A percentile compares a stretch with the other conserved stretches of the same genome.
phyloP scores from a whole-genome alignment of 2,113 vertebrate species.

The Pelmatolapia mariae region DNA sequence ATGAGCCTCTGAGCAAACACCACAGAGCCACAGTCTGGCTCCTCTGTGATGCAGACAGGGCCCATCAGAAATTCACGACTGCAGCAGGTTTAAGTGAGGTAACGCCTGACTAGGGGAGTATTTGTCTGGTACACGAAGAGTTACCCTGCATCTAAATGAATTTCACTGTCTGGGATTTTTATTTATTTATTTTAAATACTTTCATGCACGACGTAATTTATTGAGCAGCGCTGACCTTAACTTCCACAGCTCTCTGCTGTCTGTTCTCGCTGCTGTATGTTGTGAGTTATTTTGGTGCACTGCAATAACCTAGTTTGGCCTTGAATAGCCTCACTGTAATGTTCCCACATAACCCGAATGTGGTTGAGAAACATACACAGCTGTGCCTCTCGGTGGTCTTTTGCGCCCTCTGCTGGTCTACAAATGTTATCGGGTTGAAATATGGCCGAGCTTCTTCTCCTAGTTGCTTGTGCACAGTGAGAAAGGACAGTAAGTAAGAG shows the following conservation, averaged over 20 bases:
- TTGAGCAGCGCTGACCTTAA: not conserved
- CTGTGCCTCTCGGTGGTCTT: not conserved
- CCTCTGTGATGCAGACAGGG: not conserved
- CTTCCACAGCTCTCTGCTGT: not conserved
- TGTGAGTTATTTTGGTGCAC: constrained; percentile 37
- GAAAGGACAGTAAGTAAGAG: not conserved
- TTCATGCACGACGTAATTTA: not conserved
- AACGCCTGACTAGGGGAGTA: not conserved
- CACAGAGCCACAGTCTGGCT: not conserved
- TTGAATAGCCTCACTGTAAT: constrained; percentile 37
- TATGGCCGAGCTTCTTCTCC: not conserved
- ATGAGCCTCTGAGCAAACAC: not conserved
- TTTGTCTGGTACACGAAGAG: not conserved
- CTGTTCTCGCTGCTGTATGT: not conserved
- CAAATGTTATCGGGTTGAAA: fast-evolving
- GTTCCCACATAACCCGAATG: constrained; percentile 35
- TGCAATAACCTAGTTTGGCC: constrained; percentile 48
- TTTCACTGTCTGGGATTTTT: not conserved
- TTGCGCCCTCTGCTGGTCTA: constrained; percentile 27
- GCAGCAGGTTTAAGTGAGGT: not conserved
- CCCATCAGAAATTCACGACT: not conserved
- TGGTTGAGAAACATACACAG: not conserved
- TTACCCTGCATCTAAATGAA: not conserved
- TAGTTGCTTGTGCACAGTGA: not conserved
- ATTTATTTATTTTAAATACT: not conserved